A percentile compares a stretch with the other conserved stretches of the same genome.
Conservation (phyloP, 2,888 invertebrate genomes). For the Nomada hirtipes region DNA sequence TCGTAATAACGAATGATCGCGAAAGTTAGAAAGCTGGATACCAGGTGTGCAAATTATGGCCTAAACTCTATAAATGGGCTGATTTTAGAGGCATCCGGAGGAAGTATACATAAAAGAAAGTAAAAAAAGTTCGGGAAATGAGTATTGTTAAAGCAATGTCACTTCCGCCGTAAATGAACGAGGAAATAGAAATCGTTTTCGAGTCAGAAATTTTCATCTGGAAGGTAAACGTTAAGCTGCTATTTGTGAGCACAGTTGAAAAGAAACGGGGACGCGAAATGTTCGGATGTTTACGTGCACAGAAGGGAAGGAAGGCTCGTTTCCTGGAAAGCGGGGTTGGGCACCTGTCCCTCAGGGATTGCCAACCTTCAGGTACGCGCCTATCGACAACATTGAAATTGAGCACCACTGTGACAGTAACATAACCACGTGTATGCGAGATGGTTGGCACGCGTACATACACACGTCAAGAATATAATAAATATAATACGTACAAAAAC, state of each 20-base stretch:
- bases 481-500: conserved; percentile 6
- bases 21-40: background rate
- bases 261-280: conserved; percentile 62
- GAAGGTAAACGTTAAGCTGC: background rate
- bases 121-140: background rate
- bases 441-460: background rate
- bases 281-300: conserved; percentile 70
- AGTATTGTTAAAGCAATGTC: background rate
- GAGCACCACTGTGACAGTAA: conserved; percentile 71
- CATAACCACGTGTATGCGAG: conserved; percentile 65
- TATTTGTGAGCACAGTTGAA: conserved; percentile 28
- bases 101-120: background rate
- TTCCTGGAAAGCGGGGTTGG: conserved; percentile 83
- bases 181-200: background rate
- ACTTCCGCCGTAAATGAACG: background rate
- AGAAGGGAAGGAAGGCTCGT: conserved; percentile 75
- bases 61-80: background rate
- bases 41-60: background rate
- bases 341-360: conserved; percentile 83
- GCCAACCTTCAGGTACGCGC: conserved; percentile 66
- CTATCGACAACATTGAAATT: conserved; percentile 18
- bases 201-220: background rate
- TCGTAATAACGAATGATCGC: background rate
- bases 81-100: background rate
- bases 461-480: conserved; percentile 1